A percentile compares a stretch with the other conserved stretches of the same genome.
Evolutionary conservation across 2,113 vertebrate species (phyloP).

Genomic region (Chelonoidis abingdonii): DNA sequence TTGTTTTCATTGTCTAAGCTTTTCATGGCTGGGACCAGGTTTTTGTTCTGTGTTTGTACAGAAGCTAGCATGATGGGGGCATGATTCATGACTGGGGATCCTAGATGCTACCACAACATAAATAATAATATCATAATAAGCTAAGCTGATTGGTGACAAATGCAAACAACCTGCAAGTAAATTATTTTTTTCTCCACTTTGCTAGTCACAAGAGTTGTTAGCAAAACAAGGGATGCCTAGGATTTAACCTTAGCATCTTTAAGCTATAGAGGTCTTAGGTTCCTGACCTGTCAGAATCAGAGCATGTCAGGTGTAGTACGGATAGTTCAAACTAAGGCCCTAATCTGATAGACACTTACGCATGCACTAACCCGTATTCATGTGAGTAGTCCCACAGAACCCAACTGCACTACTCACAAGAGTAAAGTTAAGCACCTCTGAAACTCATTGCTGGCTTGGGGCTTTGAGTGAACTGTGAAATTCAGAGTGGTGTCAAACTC

Average conservation of each 20-base stretch:
- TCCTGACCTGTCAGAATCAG: neutral
- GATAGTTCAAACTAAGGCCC: rapidly evolving
- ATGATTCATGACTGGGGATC: neutral
- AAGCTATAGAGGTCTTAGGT: neutral
- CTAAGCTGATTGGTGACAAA: neutral
- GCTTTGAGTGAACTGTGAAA: neutral
- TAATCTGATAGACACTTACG: neutral
- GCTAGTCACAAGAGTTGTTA: neutral
- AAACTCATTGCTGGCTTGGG: neutral
- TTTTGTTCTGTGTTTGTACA: neutral
- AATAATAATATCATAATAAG: neutral
- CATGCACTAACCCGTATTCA: neutral
- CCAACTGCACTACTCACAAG: neutral
- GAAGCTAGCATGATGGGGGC: neutral
- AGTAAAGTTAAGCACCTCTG: rapidly evolving
- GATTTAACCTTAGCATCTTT: neutral
- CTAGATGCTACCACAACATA: neutral
- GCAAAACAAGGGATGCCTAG: neutral
- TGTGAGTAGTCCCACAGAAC: neutral
- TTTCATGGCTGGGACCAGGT: neutral
- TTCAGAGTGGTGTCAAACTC: neutral
- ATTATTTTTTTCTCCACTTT: neutral
- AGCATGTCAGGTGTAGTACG: neutral
- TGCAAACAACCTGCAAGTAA: neutral
- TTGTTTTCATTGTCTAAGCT: neutral